Percentiles rank a stretch among this genome's conserved stretches.
phyloP scores from a whole-genome alignment of 2,888 invertebrate species.

The Acleris cristana region DNA sequence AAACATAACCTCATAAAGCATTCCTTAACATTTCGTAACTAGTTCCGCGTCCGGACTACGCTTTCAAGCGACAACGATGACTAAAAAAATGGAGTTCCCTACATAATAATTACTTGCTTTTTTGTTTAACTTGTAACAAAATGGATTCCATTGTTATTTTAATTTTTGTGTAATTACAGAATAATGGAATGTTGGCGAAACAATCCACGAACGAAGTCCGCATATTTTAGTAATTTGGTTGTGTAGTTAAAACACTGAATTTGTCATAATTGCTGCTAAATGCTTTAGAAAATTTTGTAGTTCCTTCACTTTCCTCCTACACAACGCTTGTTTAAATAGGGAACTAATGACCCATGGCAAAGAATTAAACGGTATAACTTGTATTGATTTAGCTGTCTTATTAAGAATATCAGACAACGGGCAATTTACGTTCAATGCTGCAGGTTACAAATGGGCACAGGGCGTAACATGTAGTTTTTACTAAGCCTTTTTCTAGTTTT shows the following conservation, averaged over 20 bases:
- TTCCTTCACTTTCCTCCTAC: constrained; percentile 13
- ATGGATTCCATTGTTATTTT: constrained; percentile 56
- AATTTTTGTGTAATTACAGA: constrained; percentile 56
- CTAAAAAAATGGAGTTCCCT: constrained; percentile 56
- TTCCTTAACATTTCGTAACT: constrained; percentile 1
- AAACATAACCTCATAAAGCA: constrained; percentile 11
- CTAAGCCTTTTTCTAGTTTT: constrained; percentile 52
- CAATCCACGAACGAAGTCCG: constrained; percentile 37
- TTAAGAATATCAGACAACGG: constrained; percentile 23
- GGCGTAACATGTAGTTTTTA: constrained; percentile 62
- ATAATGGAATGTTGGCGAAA: constrained; percentile 56
- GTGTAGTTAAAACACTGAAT: constrained; percentile 7
- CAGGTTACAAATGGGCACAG: constrained; percentile 52
- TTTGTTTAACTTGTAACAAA: constrained; percentile 48
- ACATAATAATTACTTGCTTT: constrained; percentile 56
- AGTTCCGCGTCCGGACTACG: constrained; percentile 13
- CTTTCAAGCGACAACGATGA: constrained; percentile 20
- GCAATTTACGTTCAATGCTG: constrained; percentile 48
- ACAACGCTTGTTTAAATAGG: no score
- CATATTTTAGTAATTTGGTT: constrained; percentile 34
- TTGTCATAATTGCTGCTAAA: constrained; percentile 28
- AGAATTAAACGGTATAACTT: background rate
- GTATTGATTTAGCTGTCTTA: constrained; percentile 25
- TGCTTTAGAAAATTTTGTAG: constrained; percentile 8
- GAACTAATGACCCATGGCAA: constrained; percentile 11